Conservation (phyloP, 2,113 vertebrate species). For the Eudyptes chrysolophus region DNA sequence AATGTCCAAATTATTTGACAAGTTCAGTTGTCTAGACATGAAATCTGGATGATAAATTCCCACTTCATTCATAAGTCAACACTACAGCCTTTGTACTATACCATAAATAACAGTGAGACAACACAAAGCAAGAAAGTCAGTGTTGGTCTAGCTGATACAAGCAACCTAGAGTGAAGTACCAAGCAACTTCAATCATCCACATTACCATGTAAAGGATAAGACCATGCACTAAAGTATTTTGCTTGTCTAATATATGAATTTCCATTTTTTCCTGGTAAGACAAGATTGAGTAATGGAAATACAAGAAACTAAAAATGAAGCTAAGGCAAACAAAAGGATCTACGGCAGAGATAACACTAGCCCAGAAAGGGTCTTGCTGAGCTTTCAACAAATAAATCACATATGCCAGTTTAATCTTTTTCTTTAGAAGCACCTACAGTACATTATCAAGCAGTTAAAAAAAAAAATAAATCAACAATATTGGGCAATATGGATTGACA, state of each 20-base stretch:
- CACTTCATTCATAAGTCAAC: neutral
- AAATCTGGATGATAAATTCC: neutral
- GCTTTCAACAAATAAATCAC: neutral
- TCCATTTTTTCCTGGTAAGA: neutral
- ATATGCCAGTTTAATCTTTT: neutral
- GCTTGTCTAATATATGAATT: neutral
- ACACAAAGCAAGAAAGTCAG: neutral
- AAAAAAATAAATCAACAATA: neutral
- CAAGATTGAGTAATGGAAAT: neutral
- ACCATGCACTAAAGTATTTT: neutral
- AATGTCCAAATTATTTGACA: neutral
- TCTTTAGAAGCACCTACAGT: neutral
- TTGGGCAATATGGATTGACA: neutral
- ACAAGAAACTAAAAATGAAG: neutral
- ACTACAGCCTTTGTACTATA: neutral
- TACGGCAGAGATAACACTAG: neutral
- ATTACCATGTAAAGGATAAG: neutral
- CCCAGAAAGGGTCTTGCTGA: neutral
- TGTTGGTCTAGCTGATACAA: neutral
- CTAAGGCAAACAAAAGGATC: neutral
- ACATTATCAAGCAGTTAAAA: neutral
- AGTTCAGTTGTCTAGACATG: neutral
- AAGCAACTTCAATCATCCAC: neutral
- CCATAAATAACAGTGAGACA: neutral
- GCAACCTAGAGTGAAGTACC: neutral